Percentiles rank a stretch among this genome's conserved stretches.
phyloP scores from a whole-genome alignment of 2,797 vertebrate species.

The Rhodeus uyekii region DNA sequence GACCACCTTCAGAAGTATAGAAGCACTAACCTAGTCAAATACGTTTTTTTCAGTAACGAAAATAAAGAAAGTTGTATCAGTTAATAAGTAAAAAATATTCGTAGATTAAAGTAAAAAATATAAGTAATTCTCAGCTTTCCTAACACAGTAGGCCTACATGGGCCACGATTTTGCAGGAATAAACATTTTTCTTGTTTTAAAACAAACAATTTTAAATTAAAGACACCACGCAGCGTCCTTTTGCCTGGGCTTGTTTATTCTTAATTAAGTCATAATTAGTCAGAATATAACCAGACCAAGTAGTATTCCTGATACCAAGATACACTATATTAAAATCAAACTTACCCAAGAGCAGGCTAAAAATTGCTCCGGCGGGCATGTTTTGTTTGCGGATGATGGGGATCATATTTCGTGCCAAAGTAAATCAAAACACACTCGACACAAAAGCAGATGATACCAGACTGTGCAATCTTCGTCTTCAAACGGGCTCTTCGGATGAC shows the following conservation, averaged over 20 bases:
- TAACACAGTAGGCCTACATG: background rate
- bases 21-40: background rate
- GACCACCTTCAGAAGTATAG: background rate
- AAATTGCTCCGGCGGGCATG: slow-evolving; percentile 54
- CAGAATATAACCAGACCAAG: background rate
- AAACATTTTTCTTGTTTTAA: background rate
- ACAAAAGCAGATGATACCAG: background rate
- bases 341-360: slow-evolving; percentile 71
- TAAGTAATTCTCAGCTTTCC: background rate
- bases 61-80: background rate
- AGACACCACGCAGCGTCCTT: background rate
- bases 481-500: background rate
- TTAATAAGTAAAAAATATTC: background rate
- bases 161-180: background rate
- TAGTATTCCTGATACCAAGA: background rate
- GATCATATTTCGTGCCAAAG: slow-evolving; percentile 65
- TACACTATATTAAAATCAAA: background rate
- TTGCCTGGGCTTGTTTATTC: background rate
- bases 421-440: slow-evolving; percentile 53
- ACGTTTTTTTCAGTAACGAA: background rate
- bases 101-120: too few species aligned
- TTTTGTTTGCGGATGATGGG: slow-evolving; percentile 51
- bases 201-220: background rate
- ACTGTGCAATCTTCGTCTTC: background rate
- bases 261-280: background rate